Base-by-base conservation (phyloP, 2,113 vertebrate species). In the Leptosomus discolor region DNA sequence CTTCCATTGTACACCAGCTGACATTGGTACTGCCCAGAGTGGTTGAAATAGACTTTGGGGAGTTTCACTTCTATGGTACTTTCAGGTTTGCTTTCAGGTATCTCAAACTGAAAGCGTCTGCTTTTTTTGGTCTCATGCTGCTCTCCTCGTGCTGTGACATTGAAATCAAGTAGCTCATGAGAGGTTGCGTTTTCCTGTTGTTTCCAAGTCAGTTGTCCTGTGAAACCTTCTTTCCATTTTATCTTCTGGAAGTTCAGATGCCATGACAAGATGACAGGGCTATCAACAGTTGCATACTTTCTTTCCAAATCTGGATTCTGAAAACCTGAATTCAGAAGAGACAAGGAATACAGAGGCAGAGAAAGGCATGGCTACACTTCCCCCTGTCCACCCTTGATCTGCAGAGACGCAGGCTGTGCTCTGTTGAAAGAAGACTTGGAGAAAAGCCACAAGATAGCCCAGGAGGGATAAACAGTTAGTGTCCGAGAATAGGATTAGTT, bases 21-120 rank as follows among this genome's bases (percentile, higher is more conserved):
- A 39, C 95, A 96, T 34, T 79, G 57, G 64, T 97, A 97, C 56
- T 84, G 90, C 18, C 98, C 98, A 22, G 98, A 97, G 9, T 95
- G 39, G 58, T 64, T 61, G 12, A 90, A 94, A 20, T 43, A 64
- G 54, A 95, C 93, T 29, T 85, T 88, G 41, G 16, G 36, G 46
- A 98, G 67, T n/a, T 68, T 73, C n/a, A 96, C 37, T 69, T 54
- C 2, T 94, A 97, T 50, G 18, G 7, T 8, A 18, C 37, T 43
- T 57, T 37, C 13, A 57, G 32, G 0, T 63, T 67, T 80, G 5
- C 2, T 32, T 81, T 70, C 48, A 46, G 51, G 37, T 90, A 83
- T 88, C 74, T 88, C 78, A 85, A 76, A 65, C 32, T 10, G 4
- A 43, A 91, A 73, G 58, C 0, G 61, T 14, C 22, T 79, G 8